These are phyloP conservation scores for Drosophila flavopinicola DNA, from an alignment of 2,888 invertebrate genomes.

Conservation along the genomic window DNA sequence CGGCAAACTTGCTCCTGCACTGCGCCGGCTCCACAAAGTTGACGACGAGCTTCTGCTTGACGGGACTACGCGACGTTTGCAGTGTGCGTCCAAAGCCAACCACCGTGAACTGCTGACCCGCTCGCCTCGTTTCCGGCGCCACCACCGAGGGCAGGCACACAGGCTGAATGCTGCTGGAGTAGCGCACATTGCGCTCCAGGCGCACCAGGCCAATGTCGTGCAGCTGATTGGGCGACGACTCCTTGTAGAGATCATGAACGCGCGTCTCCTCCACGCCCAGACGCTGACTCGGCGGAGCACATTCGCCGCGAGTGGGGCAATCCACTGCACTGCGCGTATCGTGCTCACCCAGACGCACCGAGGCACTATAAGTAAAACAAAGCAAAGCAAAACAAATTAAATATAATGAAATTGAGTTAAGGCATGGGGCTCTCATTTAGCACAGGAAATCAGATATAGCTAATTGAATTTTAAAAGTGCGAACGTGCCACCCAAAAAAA, in stretches of 20 bases:
- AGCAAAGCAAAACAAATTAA: constrained; percentile 1
- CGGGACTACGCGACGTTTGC: constrained; percentile 82
- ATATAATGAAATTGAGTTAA: constrained; percentile 1
- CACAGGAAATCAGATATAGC: constrained; percentile 49
- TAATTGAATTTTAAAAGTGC: constrained; percentile 67
- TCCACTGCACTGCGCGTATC: constrained; percentile 75
- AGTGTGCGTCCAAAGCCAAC: constrained; percentile 88
- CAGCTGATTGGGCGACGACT: constrained; percentile 86
- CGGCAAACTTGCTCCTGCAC: constrained; percentile 84
- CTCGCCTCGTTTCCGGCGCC: constrained; percentile 39
- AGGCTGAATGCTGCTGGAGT: constrained; percentile 86
- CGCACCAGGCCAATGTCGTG: constrained; percentile 91
- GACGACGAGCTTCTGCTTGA: constrained; percentile 86
- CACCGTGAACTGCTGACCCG: constrained; percentile 83
- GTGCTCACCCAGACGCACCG: constrained; percentile 81
- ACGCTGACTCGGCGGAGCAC: constrained; percentile 86
- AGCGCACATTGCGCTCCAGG: constrained; percentile 86
- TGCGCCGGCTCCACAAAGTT: constrained; percentile 84
- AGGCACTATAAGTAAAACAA: constrained; percentile 62
- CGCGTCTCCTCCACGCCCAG: constrained; percentile 87
- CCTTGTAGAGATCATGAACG: constrained; percentile 88
- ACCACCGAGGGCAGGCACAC: constrained; percentile 86
- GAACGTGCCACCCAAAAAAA: constrained; percentile 37
- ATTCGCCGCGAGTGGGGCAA: constrained; percentile 83
- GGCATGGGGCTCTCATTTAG: constrained; percentile 29